These are phyloP conservation scores for Troilus luridus DNA, from an alignment of 2,888 invertebrate species.

Conservation along the genomic window DNA sequence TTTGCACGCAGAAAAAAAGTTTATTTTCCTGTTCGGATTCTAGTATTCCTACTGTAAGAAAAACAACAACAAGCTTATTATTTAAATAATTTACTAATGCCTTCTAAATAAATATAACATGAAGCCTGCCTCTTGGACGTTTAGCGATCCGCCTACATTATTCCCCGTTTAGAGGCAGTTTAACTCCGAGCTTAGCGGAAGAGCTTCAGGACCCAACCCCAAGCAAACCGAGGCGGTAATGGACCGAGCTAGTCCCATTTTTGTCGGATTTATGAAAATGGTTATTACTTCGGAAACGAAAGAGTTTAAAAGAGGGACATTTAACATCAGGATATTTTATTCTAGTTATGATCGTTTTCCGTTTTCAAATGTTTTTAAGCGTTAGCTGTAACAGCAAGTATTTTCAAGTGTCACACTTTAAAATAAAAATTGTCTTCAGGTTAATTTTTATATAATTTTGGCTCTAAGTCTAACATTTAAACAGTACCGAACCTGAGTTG, in stretches of 20 bases:
- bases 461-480: no score
- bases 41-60: background rate
- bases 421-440: no score
- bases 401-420: no score
- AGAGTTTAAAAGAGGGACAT: background rate
- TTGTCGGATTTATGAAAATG: slow-evolving; percentile 5
- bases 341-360: background rate
- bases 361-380: background rate
- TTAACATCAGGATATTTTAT: background rate
- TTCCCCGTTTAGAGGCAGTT: slow-evolving; percentile 4
- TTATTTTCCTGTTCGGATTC: background rate
- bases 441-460: no score
- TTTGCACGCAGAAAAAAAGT: background rate
- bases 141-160: background rate
- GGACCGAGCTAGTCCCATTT: background rate
- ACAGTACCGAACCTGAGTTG: no score
- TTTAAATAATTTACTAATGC: background rate
- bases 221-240: slow-evolving; percentile 25
- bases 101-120: background rate
- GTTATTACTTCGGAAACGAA: background rate
- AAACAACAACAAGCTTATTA: no score
- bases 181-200: slow-evolving; percentile 16
- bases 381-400: background rate
- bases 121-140: background rate
- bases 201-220: background rate